phyloP scores from a whole-genome alignment of 2,113 vertebrate genomes.

The Tinamus guttatus region DNA sequence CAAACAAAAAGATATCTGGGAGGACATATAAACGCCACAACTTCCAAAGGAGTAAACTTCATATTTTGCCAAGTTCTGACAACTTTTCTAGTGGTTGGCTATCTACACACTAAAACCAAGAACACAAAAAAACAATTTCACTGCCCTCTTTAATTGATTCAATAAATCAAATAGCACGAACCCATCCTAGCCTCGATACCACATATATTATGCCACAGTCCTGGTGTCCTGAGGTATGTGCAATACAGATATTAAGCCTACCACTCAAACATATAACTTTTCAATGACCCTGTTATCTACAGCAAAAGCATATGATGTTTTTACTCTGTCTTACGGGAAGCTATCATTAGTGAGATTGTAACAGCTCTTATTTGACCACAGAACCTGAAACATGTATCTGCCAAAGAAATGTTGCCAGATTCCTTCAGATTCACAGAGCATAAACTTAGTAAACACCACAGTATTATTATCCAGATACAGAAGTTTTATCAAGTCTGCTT shows the following conservation, averaged over 20 bases:
- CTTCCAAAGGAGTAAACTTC: background rate
- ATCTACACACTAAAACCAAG: background rate
- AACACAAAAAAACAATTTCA: background rate
- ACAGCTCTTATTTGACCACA: background rate
- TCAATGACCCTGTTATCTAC: background rate
- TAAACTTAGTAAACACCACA: background rate
- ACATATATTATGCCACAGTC: background rate
- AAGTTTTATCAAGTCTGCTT: background rate
- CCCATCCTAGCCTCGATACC: background rate
- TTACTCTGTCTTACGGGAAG: background rate
- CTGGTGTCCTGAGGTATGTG: background rate
- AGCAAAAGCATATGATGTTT: background rate
- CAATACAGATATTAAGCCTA: background rate
- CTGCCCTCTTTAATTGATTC: background rate
- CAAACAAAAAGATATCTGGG: background rate
- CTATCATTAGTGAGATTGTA: background rate
- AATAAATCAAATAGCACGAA: background rate
- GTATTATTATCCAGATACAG: background rate
- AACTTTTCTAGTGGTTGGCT: background rate
- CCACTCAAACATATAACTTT: background rate
- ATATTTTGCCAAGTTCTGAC: background rate
- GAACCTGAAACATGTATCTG: background rate
- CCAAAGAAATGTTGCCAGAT: background rate
- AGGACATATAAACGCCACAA: background rate
- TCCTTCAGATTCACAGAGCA: background rate